Evolutionary conservation across 2,113 vertebrate genomes (phyloP).

Genomic region (Rallus limicola): DNA sequence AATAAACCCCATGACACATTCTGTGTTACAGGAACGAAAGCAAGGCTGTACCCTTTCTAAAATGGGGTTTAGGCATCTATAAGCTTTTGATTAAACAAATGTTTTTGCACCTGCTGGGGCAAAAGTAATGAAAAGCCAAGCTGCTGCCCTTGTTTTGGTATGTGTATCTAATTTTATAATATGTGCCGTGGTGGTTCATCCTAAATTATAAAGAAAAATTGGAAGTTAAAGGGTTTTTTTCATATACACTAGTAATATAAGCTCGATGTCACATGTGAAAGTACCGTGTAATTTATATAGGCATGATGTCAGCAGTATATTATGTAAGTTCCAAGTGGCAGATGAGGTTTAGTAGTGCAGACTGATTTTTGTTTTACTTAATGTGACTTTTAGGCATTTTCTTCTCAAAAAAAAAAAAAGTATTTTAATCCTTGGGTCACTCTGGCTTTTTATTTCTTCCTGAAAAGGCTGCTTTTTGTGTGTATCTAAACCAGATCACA

Average conservation of each 20-base stretch:
- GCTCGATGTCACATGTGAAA: conserved; percentile 72
- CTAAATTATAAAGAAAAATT: conserved; percentile 66
- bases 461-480: not conserved
- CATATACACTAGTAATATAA: conserved; percentile 57
- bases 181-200: conserved; percentile 16
- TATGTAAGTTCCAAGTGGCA: conserved; percentile 72
- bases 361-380: conserved; percentile 52
- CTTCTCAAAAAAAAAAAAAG: not conserved
- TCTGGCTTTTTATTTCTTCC: conserved; percentile 10
- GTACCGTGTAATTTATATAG: conserved; percentile 69
- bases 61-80: not conserved
- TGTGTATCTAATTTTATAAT: conserved; percentile 49
- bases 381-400: conserved; percentile 48
- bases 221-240: conserved; percentile 64
- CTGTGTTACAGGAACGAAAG: not conserved
- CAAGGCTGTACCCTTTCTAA: conserved; percentile 10
- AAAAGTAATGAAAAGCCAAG: conserved; percentile 61
- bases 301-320: conserved; percentile 70
- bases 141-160: not conserved
- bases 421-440: not conserved
- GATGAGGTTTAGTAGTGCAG: conserved; percentile 44
- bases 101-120: conserved; percentile 59
- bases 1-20: not conserved
- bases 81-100: conserved; percentile 2
- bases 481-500: not conserved